Conservation (phyloP, 2,797 vertebrate species). For the Graptemys geographica region DNA sequence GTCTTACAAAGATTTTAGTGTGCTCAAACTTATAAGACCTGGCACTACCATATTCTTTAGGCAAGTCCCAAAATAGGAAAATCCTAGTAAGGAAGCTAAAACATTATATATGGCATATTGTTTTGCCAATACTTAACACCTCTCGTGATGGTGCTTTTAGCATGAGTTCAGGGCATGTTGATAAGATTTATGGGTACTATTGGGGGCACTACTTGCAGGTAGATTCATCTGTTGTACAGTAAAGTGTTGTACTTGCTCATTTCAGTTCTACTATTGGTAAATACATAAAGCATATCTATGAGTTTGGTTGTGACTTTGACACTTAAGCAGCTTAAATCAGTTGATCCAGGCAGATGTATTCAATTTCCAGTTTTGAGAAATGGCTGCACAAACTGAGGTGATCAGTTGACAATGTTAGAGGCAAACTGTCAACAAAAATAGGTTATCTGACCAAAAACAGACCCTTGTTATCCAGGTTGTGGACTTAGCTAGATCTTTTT, state of each 20-base stretch:
- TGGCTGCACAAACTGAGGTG: neutral
- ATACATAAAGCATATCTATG: neutral
- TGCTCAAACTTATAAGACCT: neutral
- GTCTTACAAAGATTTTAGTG: no score
- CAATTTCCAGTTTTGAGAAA: neutral
- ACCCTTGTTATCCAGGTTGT: neutral
- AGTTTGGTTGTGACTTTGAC: neutral
- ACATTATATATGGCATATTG: neutral
- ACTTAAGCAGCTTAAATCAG: neutral
- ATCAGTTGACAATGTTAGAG: fast-evolving
- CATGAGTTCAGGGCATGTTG: neutral
- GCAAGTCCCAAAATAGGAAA: neutral
- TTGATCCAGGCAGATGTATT: neutral
- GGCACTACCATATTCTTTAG: neutral
- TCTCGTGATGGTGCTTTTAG: neutral
- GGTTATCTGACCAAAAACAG: neutral
- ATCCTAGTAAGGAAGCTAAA: neutral
- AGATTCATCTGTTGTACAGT: neutral
- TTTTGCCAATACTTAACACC: no score
- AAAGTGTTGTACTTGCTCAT: neutral
- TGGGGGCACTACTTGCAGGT: neutral
- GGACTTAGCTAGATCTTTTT: neutral
- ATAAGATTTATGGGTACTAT: neutral
- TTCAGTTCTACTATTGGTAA: neutral
- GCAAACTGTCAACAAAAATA: neutral